Conservation (phyloP, 2,888 invertebrate species). For the Crocallis elinguaria region DNA sequence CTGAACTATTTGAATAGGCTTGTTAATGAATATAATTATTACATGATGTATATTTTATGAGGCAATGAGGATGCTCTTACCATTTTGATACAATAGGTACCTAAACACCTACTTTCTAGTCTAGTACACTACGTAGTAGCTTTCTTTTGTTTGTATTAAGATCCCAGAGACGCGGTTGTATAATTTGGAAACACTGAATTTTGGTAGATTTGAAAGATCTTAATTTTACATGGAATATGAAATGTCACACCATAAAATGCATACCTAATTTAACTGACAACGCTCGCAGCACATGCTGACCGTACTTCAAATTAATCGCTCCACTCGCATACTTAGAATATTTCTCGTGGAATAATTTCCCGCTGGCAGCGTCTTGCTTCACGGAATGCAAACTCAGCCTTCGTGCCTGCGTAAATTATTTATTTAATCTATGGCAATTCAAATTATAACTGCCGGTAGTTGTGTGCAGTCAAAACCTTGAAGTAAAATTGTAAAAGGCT, state of each 20-base stretch:
- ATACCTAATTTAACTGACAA: conserved; percentile 12
- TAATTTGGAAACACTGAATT: too few relatives aligned
- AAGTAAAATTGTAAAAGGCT: background rate
- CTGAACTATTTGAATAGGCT: too few relatives aligned
- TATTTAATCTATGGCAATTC: conserved; percentile 15
- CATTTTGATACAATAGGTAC: too few relatives aligned
- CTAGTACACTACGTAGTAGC: too few relatives aligned
- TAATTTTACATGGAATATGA: too few relatives aligned
- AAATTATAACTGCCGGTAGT: conserved; percentile 3
- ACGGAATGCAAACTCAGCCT: conserved; percentile 33
- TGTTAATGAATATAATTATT: too few relatives aligned
- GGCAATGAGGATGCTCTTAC: too few relatives aligned
- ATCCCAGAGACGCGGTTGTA: too few relatives aligned
- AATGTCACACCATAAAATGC: conserved; percentile 1
- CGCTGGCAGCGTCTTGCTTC: conserved; percentile 32
- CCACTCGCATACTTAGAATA: conserved; percentile 70
- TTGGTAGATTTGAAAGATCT: too few relatives aligned
- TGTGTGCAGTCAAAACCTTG: background rate
- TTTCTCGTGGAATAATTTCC: conserved; percentile 53
- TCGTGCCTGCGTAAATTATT: conserved; percentile 23
- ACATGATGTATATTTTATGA: too few relatives aligned
- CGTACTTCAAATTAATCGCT: conserved; percentile 52
- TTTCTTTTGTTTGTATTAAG: too few relatives aligned
- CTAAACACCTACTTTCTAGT: too few relatives aligned
- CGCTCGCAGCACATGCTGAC: conserved; percentile 25